Conservation (phyloP, 2,113 vertebrate species). For the Opisthocomus hoazin region DNA sequence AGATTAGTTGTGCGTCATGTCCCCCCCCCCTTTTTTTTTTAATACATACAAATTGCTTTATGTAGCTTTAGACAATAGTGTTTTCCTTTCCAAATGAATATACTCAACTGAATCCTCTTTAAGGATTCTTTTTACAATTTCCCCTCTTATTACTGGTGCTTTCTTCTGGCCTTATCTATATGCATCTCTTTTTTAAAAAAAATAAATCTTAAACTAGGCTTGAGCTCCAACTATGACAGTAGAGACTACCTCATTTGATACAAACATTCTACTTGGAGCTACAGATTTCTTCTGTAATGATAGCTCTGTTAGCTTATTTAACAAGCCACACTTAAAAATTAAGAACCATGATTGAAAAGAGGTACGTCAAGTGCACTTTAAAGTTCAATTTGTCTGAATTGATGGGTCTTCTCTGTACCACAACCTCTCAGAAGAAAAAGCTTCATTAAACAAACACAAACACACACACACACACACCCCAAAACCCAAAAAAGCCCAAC, state of each 20-base stretch:
- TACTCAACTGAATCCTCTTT: not conserved
- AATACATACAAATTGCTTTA: not conserved
- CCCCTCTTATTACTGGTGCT: not conserved
- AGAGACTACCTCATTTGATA: not conserved
- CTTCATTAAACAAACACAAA: not conserved
- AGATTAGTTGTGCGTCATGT: slow-evolving; percentile 6
- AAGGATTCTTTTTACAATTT: not conserved
- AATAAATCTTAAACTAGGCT: not conserved
- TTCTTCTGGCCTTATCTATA: not conserved
- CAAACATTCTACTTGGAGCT: not conserved
- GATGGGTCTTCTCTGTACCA: not conserved
- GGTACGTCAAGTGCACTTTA: not conserved
- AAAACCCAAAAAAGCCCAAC: not conserved
- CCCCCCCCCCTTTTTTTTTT: not conserved
- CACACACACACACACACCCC: too few relatives aligned
- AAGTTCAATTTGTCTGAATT: not conserved
- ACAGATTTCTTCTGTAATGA: not conserved
- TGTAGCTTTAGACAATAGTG: not conserved
- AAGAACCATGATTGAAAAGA: not conserved
- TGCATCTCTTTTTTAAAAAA: not conserved
- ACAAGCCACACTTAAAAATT: not conserved
- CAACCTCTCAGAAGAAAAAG: not conserved
- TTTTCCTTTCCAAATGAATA: not conserved
- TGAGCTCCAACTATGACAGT: not conserved
- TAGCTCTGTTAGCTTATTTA: not conserved